Conservation (phyloP, 1,140 invertebrate genomes). For the Ericerus pela region DNA sequence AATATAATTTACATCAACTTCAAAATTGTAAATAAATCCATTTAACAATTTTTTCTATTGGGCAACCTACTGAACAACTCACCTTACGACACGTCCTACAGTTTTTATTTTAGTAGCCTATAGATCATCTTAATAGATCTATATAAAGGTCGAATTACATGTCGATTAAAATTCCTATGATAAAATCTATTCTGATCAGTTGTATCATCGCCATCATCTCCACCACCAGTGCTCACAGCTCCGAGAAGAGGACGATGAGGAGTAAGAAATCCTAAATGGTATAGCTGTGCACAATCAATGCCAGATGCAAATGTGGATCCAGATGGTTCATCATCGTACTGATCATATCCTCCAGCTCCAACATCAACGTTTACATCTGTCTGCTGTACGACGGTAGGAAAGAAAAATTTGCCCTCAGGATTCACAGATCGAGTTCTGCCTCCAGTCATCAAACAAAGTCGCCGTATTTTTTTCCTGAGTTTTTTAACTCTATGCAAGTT, state of each 20-base stretch:
- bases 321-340: too few species aligned
- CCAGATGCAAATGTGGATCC: neutral
- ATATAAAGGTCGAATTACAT: neutral
- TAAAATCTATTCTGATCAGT: conserved; percentile 1
- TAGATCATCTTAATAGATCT: neutral
- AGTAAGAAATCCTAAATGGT: neutral
- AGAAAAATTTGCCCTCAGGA: neutral
- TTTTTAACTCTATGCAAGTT: neutral
- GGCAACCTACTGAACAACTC: too few species aligned
- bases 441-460: neutral
- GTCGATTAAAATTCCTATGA: neutral
- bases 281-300: neutral
- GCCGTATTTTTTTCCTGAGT: neutral
- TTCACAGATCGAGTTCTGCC: neutral
- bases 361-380: neutral
- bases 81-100: too few species aligned
- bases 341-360: neutral
- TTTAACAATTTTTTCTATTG: too few species aligned
- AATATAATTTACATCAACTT: too few species aligned
- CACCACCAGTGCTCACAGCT: neutral
- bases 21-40: too few species aligned
- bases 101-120: neutral
- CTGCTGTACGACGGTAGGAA: neutral
- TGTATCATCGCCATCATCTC: neutral
- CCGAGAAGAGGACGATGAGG: neutral